Conservation (phyloP, 2,888 invertebrate genomes). For the Tyria jacobaeae region DNA sequence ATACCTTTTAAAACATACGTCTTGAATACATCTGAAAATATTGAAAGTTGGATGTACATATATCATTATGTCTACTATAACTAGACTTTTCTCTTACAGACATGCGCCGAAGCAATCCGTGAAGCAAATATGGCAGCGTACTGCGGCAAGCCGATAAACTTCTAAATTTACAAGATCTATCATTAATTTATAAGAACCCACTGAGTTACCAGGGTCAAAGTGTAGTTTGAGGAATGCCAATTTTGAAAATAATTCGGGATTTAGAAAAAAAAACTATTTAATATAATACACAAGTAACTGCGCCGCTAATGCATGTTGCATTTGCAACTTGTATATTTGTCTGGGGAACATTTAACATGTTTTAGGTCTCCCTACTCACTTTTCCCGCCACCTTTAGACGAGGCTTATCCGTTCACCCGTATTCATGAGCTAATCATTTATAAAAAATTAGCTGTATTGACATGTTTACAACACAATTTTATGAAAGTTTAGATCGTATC, state of each 20-base stretch:
- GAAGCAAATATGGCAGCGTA: slow-evolving; percentile 99
- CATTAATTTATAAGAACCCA: slow-evolving; percentile 48
- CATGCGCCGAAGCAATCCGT: slow-evolving; percentile 98
- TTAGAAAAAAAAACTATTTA: neutral
- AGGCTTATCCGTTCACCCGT: neutral
- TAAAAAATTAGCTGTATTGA: neutral
- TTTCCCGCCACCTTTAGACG: neutral
- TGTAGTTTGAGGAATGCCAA: slow-evolving; percentile 20
- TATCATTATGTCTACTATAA: neutral
- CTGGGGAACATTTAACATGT: neutral
- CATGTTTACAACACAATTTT: neutral
- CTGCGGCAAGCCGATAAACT: slow-evolving; percentile 99
- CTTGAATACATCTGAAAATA: neutral
- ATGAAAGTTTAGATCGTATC: neutral
- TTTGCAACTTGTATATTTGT: neutral
- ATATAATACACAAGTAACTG: slow-evolving; percentile 2
- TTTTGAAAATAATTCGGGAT: slow-evolving; percentile 8
- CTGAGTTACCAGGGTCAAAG: slow-evolving; percentile 51
- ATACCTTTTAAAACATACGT: neutral
- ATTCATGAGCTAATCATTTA: neutral
- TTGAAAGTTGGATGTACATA: too few species aligned
- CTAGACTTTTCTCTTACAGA: slow-evolving; percentile 87
- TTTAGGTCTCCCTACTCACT: neutral
- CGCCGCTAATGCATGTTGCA: too few species aligned
- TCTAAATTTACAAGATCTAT: slow-evolving; percentile 83